Conservation (phyloP, 2,888 invertebrate species). For the Stenodera caucasica region DNA sequence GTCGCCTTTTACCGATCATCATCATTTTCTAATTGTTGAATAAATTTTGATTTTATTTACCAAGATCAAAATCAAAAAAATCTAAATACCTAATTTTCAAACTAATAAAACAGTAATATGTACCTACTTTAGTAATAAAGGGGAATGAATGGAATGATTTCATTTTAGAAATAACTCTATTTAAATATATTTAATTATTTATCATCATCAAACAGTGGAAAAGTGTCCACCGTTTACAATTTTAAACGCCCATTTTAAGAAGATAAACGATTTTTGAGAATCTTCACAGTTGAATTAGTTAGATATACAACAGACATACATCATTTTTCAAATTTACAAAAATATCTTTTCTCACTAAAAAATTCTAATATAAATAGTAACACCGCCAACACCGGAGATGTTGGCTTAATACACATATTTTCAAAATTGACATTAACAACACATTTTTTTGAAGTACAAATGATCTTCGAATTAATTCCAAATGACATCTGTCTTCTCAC, state of each 20-base stretch:
- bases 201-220: neutral
- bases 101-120: no score
- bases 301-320: slow-evolving; percentile 34
- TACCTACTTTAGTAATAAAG: no score
- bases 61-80: no score
- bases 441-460: no score
- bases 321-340: slow-evolving; percentile 47
- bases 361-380: neutral
- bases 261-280: slow-evolving; percentile 32
- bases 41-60: slow-evolving; percentile 37
- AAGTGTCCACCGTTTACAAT: slow-evolving; percentile 24
- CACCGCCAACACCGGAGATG: no score
- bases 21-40: no score
- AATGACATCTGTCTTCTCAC: no score
- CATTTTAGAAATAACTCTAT: neutral
- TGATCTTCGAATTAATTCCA: no score
- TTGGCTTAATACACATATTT: neutral
- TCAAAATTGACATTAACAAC: no score
- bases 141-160: no score
- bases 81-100: no score
- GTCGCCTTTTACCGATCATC: slow-evolving; percentile 33
- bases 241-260: slow-evolving; percentile 30
- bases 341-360: slow-evolving; percentile 34
- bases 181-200: neutral
- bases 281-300: slow-evolving; percentile 46